Evolutionary conservation across 2,888 invertebrate genomes (phyloP).

Genomic region (Slavum lentiscoides): DNA sequence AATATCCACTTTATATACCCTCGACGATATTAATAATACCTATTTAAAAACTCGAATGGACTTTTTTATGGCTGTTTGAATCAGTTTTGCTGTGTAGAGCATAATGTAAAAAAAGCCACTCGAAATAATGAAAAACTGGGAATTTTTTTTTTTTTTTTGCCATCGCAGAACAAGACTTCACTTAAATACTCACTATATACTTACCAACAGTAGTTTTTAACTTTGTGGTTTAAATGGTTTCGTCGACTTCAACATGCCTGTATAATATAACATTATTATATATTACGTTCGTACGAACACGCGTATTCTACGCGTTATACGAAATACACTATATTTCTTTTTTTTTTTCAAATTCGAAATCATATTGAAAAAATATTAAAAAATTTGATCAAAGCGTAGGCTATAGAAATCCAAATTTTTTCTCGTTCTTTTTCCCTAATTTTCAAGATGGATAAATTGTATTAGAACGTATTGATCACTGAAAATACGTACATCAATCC

Average conservation of each 20-base stretch:
- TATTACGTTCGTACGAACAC: neutral
- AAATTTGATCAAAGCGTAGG: too few relatives aligned
- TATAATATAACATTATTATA: neutral
- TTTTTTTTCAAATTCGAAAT: too few relatives aligned
- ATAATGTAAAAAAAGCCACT: slow-evolving; percentile 46
- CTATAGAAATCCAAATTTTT: too few relatives aligned
- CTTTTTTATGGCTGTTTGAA: slow-evolving; percentile 52
- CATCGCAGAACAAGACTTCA: slow-evolving; percentile 24
- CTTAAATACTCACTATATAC: slow-evolving; percentile 26
- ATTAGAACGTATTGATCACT: too few relatives aligned
- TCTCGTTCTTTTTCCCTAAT: too few relatives aligned
- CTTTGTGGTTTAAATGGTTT: slow-evolving; percentile 31
- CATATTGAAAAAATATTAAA: too few relatives aligned
- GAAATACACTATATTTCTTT: neutral
- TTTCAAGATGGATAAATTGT: too few relatives aligned
- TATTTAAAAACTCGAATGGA: slow-evolving; percentile 51
- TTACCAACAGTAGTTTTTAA: slow-evolving; percentile 26
- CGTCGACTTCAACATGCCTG: slow-evolving; percentile 3
- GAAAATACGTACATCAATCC: too few relatives aligned
- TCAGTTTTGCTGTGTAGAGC: slow-evolving; percentile 50
- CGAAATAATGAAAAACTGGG: slow-evolving; percentile 47
- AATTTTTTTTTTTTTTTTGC: slow-evolving; percentile 8
- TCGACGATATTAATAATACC: slow-evolving; percentile 49
- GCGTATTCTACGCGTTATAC: neutral
- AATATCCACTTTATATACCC: slow-evolving; percentile 48